These are phyloP conservation scores for Papilio helenus DNA, from an alignment of 1,140 invertebrate species.

Conservation along the genomic window DNA sequence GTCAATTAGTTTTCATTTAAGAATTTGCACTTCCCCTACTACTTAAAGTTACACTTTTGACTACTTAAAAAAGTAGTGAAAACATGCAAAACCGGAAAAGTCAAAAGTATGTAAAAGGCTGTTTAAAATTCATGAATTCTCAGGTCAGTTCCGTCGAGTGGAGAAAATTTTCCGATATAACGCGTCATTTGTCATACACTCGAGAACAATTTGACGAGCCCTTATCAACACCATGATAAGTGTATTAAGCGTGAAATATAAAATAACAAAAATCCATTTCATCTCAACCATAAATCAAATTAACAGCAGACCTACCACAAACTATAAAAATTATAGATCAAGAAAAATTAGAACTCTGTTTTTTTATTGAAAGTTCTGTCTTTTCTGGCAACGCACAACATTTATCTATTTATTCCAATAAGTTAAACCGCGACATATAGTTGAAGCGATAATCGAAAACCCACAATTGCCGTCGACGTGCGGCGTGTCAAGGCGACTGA, in stretches of 20 bases:
- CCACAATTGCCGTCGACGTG: constrained; percentile 12
- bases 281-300: neutral
- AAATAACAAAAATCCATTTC: neutral
- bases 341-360: no score
- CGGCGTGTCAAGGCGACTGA: constrained; percentile 25
- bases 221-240: neutral
- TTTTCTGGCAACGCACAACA: no score
- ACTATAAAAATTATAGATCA: neutral
- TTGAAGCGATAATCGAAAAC: constrained; percentile 24
- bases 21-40: no score
- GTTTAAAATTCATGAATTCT: neutral
- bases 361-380: no score
- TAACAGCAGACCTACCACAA: neutral
- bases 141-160: constrained; percentile 3
- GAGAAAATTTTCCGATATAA: constrained; percentile 3
- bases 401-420: neutral
- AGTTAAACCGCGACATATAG: neutral
- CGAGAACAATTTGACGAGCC: neutral
- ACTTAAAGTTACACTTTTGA: no score
- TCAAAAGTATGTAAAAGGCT: neutral
- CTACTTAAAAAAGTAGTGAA: neutral
- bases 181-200: neutral
- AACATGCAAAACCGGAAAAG: neutral
- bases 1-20: no score
- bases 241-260: neutral